A percentile compares a stretch with the other conserved stretches of the same genome.
Conservation (phyloP, 2,888 invertebrate genomes). For the Epirrhoe tristata region DNA sequence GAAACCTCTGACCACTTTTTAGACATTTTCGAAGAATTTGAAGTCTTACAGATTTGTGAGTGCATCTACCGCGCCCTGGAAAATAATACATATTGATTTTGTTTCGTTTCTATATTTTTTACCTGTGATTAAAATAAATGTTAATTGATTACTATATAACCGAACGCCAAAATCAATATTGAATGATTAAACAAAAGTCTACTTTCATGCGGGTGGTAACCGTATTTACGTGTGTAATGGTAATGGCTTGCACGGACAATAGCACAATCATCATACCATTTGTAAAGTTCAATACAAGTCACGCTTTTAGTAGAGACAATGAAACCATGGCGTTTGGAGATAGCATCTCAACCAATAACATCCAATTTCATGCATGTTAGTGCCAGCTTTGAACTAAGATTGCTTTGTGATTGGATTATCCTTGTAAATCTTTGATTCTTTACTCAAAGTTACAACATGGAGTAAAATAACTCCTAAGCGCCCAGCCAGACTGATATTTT, state of each 20-base stretch:
- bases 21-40: too few species aligned
- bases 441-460: background rate
- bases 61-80: too few species aligned
- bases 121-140: background rate
- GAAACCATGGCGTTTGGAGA: slow-evolving; percentile 27
- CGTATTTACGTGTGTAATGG: slow-evolving; percentile 37
- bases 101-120: background rate
- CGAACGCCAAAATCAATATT: slow-evolving; percentile 48
- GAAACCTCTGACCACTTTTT: too few species aligned
- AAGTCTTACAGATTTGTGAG: too few species aligned
- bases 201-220: slow-evolving; percentile 40
- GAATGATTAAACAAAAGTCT: slow-evolving; percentile 47
- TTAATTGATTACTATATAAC: slow-evolving; percentile 35
- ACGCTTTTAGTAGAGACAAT: slow-evolving; percentile 42
- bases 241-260: slow-evolving; percentile 44
- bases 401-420: slow-evolving; percentile 16
- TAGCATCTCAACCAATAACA: slow-evolving; percentile 19
- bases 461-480: too few species aligned
- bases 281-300: slow-evolving; percentile 36
- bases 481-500: too few species aligned
- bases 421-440: background rate
- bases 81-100: too few species aligned
- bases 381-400: slow-evolving; percentile 21
- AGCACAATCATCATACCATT: slow-evolving; percentile 43
- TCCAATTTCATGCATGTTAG: slow-evolving; percentile 27